Conservation (phyloP, 2,797 vertebrate genomes). For the Eurystomus glaucurus region DNA sequence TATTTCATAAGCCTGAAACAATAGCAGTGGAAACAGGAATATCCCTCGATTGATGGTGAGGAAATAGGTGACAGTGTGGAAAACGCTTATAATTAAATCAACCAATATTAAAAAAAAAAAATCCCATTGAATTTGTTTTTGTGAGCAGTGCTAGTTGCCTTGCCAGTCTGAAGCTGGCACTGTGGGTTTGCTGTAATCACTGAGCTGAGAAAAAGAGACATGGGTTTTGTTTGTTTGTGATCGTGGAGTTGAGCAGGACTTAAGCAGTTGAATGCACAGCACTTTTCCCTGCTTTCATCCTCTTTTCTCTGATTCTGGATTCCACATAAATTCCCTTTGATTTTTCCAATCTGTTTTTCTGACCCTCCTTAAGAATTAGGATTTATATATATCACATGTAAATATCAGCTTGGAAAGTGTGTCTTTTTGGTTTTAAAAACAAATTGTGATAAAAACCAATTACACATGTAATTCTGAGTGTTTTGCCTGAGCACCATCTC, state of each 20-base stretch:
- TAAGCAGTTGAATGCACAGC: conserved; percentile 49
- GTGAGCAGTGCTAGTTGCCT: conserved; percentile 81
- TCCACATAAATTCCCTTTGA: neutral
- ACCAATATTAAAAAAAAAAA: neutral
- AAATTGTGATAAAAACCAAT: neutral
- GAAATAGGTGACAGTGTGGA: conserved; percentile 6
- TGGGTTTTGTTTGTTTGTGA: conserved; percentile 72
- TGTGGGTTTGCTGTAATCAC: conserved; percentile 85
- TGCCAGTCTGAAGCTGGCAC: conserved; percentile 87
- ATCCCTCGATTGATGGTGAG: neutral
- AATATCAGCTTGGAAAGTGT: conserved; percentile 3
- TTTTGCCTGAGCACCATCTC: neutral
- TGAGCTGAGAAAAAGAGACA: conserved; percentile 74
- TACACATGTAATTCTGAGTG: neutral
- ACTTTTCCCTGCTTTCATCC: conserved; percentile 39
- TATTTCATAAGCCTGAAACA: neutral
- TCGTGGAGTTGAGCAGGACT: conserved; percentile 64
- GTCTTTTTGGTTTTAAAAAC: conserved; percentile 15
- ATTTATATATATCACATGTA: conserved; percentile 8
- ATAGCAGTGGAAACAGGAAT: neutral
- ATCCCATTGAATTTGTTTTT: conserved; percentile 42
- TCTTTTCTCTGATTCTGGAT: neutral
- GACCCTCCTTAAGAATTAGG: neutral
- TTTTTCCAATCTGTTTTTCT: conserved; percentile 50
- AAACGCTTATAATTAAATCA: conserved; percentile 10